Evolutionary conservation across 2,113 vertebrate genomes (phyloP).

Genomic region (Furnarius figulus): DNA sequence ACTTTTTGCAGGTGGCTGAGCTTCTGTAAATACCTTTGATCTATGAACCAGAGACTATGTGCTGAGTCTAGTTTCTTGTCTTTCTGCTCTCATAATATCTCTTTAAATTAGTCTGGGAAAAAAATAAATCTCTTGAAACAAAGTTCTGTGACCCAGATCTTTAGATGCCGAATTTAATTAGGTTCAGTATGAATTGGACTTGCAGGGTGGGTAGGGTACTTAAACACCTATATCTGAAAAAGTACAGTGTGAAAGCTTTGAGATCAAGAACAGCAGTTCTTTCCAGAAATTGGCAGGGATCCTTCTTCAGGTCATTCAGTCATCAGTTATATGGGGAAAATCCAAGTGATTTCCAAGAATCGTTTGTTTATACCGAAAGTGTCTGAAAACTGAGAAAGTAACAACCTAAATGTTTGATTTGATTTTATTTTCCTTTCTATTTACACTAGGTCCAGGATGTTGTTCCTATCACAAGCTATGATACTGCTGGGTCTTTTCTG

Average conservation of each 20-base stretch:
- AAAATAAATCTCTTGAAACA: neutral
- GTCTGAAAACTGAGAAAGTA: neutral
- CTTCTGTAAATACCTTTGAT: neutral
- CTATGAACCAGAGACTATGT: neutral
- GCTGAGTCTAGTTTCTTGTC: neutral
- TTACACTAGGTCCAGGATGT: constrained; percentile 91
- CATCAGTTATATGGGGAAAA: neutral
- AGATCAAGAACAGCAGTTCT: neutral
- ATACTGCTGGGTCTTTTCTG: constrained; percentile 96
- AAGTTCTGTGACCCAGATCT: neutral
- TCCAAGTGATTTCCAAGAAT: neutral
- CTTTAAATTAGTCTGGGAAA: neutral
- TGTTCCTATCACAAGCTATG: constrained; percentile 93
- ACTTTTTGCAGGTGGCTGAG: neutral
- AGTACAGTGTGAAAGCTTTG: neutral
- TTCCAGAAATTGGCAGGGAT: neutral
- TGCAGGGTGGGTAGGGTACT: neutral
- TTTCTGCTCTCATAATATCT: neutral
- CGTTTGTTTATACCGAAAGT: neutral
- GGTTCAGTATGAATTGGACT: neutral
- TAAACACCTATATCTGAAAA: neutral
- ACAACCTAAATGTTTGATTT: neutral
- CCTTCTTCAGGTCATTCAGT: neutral
- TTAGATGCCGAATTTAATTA: neutral
- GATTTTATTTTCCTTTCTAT: neutral